Base-by-base conservation (phyloP, 2,113 vertebrate species). In the Lepus europaeus region DNA sequence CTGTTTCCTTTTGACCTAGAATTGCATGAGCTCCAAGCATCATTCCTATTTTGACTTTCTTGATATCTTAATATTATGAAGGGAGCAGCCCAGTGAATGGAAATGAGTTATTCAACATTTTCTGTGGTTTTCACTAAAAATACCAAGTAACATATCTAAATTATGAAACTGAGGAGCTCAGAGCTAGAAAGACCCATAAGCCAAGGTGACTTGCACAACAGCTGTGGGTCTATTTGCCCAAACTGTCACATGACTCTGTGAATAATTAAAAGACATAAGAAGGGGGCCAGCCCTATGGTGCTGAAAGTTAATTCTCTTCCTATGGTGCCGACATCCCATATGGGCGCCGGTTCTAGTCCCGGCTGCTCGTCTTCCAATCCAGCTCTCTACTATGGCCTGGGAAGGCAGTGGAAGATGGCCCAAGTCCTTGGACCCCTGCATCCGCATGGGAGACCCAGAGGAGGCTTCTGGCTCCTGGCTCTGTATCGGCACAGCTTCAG, bases 41-140 rank as follows among this genome's bases (percentile, higher is more conserved):
- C 27, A 79, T 88, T 82, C 72, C 25, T 49, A 16, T 51, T 90
- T 69, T 77, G 31, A 25, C 39, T 96, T 90, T 56, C 51, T 70
- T 74, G 12, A 8, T 91, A 87, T 33, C 45, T 82, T 79, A 78
- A 70, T 82, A 92, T 78, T 86, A 5, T 77, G 23, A 73, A 78
- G 53, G 33, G 22, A 81, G 36, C 53, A 87, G 3, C 69, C 61
- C 77, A 36, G n/a, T 84, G 61, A 96, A 61, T 45, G 49, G 14
- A 56, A 14, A 70, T 27, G n/a, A 77, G 20, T 78, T 91, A 29
- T 83, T 90, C 19, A 77, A 66, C 8, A 22, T 70, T 45, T 87
- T 36, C 22, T 84, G 3, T 10, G 64, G 23, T 51, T 80, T 25
- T 93, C 85, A 88, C 77, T 68, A 63, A 94, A 96, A 84, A 93